phyloP scores from a whole-genome alignment of 2,797 vertebrate genomes.

The Dermochelys coriacea region DNA sequence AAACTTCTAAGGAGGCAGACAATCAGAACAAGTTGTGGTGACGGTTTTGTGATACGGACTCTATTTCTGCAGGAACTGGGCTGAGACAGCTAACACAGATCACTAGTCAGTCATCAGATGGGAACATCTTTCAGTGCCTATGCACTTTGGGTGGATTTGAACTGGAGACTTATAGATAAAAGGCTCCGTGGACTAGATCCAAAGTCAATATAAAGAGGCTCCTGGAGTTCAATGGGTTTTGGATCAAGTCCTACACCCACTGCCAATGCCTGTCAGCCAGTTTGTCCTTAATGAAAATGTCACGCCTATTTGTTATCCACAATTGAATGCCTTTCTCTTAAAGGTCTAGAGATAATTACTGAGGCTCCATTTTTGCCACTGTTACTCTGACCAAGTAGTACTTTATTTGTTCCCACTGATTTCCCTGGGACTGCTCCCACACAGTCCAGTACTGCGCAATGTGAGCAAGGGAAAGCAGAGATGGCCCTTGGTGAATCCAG shows the following conservation, averaged over 20 bases:
- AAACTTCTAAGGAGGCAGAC: not conserved
- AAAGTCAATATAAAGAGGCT: slow-evolving; percentile 3
- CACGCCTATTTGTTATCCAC: slow-evolving; percentile 30
- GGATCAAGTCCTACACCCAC: slow-evolving; percentile 30
- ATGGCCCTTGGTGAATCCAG: not conserved
- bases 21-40: not conserved
- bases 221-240: slow-evolving; percentile 22
- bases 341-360: slow-evolving; percentile 48
- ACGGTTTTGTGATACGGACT: not conserved
- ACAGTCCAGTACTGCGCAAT: not conserved
- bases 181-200: not conserved
- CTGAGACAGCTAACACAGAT: not conserved
- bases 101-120: not conserved
- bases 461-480: not conserved
- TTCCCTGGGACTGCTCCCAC: not conserved
- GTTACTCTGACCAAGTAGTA: not conserved
- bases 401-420: not conserved
- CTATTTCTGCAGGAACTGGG: not conserved
- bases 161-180: not conserved
- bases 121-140: not conserved
- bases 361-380: not conserved
- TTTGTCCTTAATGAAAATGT: slow-evolving; percentile 24
- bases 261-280: not conserved
- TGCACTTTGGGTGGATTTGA: not conserved
- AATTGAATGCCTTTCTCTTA: not conserved